These are phyloP conservation scores for Sesamia inferens DNA, from an alignment of 2,888 invertebrate genomes.

Conservation along the genomic window DNA sequence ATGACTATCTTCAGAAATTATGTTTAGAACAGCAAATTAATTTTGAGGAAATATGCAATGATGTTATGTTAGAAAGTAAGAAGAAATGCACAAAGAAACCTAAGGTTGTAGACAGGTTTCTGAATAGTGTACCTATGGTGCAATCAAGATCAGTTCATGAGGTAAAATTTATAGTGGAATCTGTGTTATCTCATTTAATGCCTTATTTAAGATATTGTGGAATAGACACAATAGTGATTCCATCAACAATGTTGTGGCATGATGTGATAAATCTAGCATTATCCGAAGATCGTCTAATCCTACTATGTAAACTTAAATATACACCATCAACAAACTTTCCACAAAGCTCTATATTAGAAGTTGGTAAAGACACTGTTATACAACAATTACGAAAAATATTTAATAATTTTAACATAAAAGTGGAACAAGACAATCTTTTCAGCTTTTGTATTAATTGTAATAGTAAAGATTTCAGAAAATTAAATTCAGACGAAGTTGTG, in stretches of 20 bases:
- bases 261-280: constrained; percentile 82
- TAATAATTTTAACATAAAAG: constrained; percentile 91
- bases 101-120: constrained; percentile 75
- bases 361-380: constrained; percentile 87
- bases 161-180: constrained; percentile 80
- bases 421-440: constrained; percentile 92
- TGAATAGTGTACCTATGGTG: constrained; percentile 62
- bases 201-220: constrained; percentile 85
- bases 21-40: constrained; percentile 87
- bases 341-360: constrained; percentile 88
- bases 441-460: constrained; percentile 93
- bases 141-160: constrained; percentile 71
- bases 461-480: constrained; percentile 73
- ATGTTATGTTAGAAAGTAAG: constrained; percentile 89
- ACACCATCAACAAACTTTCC: constrained; percentile 90
- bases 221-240: constrained; percentile 91
- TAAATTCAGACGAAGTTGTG: constrained; percentile 74
- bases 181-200: constrained; percentile 75
- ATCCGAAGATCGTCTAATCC: constrained; percentile 79
- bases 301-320: constrained; percentile 82
- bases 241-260: constrained; percentile 88
- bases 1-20: constrained; percentile 90
- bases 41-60: constrained; percentile 91
- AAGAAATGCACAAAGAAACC: constrained; percentile 84
- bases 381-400: constrained; percentile 93